Conservation (phyloP, 2,113 vertebrate genomes). For the Sakesphorus luctuosus region DNA sequence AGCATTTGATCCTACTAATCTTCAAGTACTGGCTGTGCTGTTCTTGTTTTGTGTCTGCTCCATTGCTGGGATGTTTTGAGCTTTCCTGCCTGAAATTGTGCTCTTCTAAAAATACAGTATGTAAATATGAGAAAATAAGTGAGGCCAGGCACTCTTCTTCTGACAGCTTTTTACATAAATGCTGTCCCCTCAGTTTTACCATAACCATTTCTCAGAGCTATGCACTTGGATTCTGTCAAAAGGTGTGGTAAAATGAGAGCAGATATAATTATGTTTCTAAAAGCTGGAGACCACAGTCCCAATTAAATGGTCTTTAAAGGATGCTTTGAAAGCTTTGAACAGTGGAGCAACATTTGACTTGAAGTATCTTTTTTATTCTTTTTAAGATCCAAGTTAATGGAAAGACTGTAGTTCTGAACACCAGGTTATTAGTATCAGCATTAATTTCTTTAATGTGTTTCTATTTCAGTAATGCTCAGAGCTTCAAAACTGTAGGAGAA, state of each 20-base stretch:
- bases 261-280: conserved; percentile 11
- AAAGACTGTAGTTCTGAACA: not conserved
- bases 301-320: conserved; percentile 3
- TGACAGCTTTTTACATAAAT: conserved; percentile 4
- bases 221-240: conserved; percentile 24
- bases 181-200: not conserved
- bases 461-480: not conserved
- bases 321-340: conserved; percentile 3
- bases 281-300: not conserved
- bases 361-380: not conserved
- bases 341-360: not conserved
- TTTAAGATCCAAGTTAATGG: not conserved
- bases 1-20: conserved; percentile 47
- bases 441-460: not conserved
- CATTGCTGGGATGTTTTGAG: conserved; percentile 23
- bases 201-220: not conserved
- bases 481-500: not conserved
- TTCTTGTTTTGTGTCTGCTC: conserved; percentile 26
- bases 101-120: conserved; percentile 31
- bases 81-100: conserved; percentile 21
- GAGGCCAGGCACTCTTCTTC: not conserved
- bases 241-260: conserved; percentile 20
- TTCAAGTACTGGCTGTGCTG: not conserved
- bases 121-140: conserved; percentile 1
- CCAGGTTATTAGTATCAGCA: not conserved